phyloP scores from a whole-genome alignment of 2,797 vertebrate genomes.

The Coregonus ussuriensis region DNA sequence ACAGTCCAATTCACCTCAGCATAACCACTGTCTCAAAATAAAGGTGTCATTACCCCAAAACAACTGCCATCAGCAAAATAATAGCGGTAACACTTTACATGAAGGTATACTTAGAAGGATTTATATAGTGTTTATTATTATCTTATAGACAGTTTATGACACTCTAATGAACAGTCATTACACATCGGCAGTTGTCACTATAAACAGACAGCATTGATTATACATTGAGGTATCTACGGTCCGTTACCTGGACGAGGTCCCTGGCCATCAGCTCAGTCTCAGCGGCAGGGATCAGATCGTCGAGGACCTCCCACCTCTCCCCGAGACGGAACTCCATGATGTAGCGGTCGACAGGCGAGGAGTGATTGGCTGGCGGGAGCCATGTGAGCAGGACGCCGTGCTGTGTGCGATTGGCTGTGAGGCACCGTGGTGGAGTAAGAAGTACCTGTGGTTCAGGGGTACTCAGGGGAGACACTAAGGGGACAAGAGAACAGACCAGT shows the following conservation, averaged over 20 bases:
- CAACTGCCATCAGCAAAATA: too few species aligned
- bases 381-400: constrained; percentile 98
- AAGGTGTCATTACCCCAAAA: neutral
- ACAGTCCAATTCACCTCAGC: neutral
- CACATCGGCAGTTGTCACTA: neutral
- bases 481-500: neutral
- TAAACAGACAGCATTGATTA: neutral
- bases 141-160: neutral
- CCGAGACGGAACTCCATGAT: constrained; percentile 96
- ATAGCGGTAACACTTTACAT: too few species aligned
- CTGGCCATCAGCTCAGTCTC: constrained; percentile 94
- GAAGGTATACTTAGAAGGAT: neutral
- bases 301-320: constrained; percentile 95
- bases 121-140: neutral
- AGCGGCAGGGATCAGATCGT: constrained; percentile 87
- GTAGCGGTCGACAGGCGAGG: constrained; percentile 92
- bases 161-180: neutral
- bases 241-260: constrained; percentile 92
- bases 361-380: constrained; percentile 98
- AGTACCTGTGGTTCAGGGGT: constrained; percentile 99
- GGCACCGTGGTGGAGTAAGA: constrained; percentile 99
- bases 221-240: neutral
- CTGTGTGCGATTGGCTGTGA: constrained; percentile 99
- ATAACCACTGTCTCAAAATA: neutral
- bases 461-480: constrained; percentile 92